Base-by-base conservation (phyloP, 1,140 invertebrate genomes). In the Drosophila nigromelanica region DNA sequence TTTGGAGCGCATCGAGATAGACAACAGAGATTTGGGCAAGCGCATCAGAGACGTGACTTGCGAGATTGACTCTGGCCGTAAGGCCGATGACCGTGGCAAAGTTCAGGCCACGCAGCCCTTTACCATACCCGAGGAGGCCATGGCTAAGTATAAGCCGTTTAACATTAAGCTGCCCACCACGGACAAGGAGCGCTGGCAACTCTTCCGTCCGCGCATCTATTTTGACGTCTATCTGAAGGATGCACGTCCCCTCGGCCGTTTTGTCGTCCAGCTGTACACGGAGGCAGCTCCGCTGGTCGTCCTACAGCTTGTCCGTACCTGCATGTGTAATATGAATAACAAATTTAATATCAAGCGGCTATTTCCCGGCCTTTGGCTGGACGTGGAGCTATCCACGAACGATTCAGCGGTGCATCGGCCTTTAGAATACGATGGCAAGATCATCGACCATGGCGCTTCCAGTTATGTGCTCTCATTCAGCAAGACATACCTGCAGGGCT, bases 261-360 rank as follows among this genome's bases (percentile, higher is more conserved):
- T 91, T 4, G 67, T 80, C 0, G 24, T 91, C 1, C 72, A 90
- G 33, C 80, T 91, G 8, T 91, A 82, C 37, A 91, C 90, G 1
- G 90, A 91, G 55, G 90, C 90, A 0, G 83, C 81, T 0, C 90
- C 90, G 0, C 43, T 77, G 5, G 83, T 91, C 2, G 90, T 91
- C 1, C 71, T 91, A 0, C 80, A 91, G 27, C 45, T 91, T 47
- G 73, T 91, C 14, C 78, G 81, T 27, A 64, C 78, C 35, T 91
- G 90, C 30, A 64, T 78, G 42, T 64, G 58, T 37, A 55, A 80
- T 3, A 59, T 80, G 50, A 40, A 64, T 30, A 48, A 69, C 12
- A 76, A 78, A 11, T 86, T 91, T 14, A 12, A 55, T 1, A 59
- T 90, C 5, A 76, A 56, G 5, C 76, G 90, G 0, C 50, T 91